These are phyloP conservation scores for Rapana venosa DNA, from an alignment of 2,888 invertebrate species.

Conservation along the genomic window DNA sequence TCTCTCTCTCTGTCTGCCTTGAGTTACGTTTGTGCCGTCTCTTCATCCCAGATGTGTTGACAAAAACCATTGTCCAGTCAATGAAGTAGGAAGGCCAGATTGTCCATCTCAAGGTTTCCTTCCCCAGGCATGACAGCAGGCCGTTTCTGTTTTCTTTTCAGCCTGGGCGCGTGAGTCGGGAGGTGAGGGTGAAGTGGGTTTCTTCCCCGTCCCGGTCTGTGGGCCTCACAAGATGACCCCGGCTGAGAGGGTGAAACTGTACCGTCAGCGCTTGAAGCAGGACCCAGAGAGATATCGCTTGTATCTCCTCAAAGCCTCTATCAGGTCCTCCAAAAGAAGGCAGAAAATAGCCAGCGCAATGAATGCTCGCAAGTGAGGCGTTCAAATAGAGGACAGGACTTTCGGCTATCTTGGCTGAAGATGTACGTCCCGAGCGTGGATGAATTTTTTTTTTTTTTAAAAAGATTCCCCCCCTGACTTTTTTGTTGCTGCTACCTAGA, in stretches of 20 bases:
- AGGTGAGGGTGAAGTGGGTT: neutral
- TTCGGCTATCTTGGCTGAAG: too few species aligned
- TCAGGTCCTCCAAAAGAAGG: neutral
- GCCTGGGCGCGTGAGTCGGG: neutral
- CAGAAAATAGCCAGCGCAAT: neutral
- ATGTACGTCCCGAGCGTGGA: too few species aligned
- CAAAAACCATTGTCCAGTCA: too few species aligned
- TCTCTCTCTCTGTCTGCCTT: too few species aligned
- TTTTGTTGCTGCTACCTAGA: too few species aligned
- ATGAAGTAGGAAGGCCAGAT: too few species aligned
- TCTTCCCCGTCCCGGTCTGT: neutral
- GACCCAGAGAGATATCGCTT: conserved; percentile 19
- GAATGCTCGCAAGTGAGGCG: neutral
- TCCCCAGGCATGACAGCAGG: neutral
- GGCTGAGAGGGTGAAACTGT: conserved; percentile 19
- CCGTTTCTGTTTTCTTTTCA: conserved; percentile 7
- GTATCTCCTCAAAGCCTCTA: conserved; percentile 9
- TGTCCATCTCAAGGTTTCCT: neutral
- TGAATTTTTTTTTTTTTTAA: too few species aligned
- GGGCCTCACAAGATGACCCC: neutral
- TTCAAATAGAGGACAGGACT: neutral
- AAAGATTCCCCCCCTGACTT: too few species aligned
- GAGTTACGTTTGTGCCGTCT: too few species aligned
- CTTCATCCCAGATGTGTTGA: too few species aligned
- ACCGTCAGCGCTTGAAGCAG: conserved; percentile 26